A percentile compares a stretch with the other conserved stretches of the same genome.
Conservation (phyloP, 1,140 invertebrate genomes). For the Rhagoletis zephyria region DNA sequence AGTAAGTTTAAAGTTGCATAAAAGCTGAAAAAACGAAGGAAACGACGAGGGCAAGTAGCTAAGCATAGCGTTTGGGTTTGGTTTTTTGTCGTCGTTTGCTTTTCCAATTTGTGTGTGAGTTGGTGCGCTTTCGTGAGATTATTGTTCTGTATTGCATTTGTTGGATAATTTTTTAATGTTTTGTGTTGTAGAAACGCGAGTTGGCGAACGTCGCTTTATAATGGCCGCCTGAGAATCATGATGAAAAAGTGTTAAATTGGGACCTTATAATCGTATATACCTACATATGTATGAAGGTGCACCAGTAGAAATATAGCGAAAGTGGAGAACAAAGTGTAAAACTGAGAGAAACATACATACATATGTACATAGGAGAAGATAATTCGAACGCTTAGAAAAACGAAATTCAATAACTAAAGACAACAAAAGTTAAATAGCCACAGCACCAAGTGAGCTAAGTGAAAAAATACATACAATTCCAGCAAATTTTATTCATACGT, state of each 20-base stretch:
- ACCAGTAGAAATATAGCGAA: slow-evolving; percentile 38
- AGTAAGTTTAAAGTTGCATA: slow-evolving; percentile 12
- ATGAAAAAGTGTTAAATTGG: slow-evolving; percentile 44
- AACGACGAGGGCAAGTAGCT: neutral
- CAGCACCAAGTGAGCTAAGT: slow-evolving; percentile 39
- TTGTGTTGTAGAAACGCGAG: slow-evolving; percentile 37
- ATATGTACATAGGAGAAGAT: neutral
- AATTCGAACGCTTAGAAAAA: neutral
- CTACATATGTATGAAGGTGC: slow-evolving; percentile 28
- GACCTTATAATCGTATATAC: slow-evolving; percentile 8
- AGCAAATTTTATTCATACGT: slow-evolving; percentile 28
- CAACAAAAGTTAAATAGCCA: slow-evolving; percentile 45
- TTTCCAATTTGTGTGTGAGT: slow-evolving; percentile 27
- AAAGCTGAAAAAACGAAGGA: neutral
- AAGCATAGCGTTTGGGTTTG: slow-evolving; percentile 8
- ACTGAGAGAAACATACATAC: neutral
- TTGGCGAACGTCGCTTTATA: slow-evolving; percentile 40
- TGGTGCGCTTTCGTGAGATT: slow-evolving; percentile 23
- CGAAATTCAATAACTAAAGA: slow-evolving; percentile 41
- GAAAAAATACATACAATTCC: slow-evolving; percentile 40
- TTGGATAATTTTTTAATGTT: slow-evolving; percentile 35
- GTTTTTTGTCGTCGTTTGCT: slow-evolving; percentile 30
- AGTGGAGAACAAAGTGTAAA: slow-evolving; percentile 40
- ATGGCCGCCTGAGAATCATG: slow-evolving; percentile 12
- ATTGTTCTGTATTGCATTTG: slow-evolving; percentile 19